Evolutionary conservation across 1,140 invertebrate genomes (phyloP).

Genomic region (Lepidotrigona ventralis): DNA sequence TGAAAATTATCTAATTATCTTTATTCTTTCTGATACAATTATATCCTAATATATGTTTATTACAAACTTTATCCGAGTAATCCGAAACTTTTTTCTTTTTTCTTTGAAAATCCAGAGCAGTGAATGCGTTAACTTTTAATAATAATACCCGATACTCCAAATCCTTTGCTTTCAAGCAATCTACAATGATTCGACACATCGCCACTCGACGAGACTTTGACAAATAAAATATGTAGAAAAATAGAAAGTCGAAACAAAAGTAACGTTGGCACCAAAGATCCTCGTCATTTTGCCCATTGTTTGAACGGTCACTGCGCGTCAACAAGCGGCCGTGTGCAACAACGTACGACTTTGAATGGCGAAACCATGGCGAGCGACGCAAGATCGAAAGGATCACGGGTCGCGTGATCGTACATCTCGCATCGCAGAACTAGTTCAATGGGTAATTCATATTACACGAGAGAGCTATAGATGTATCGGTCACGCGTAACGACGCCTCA

Average conservation of each 20-base stretch:
- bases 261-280: neutral
- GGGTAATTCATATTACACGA: slow-evolving; percentile 39
- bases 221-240: neutral
- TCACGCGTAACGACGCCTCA: slow-evolving; percentile 32
- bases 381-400: neutral
- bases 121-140: too few species aligned
- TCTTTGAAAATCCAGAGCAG: too few species aligned
- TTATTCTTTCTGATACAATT: too few species aligned
- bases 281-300: neutral
- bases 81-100: too few species aligned
- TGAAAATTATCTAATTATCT: too few species aligned
- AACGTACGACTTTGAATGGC: neutral
- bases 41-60: too few species aligned
- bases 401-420: neutral
- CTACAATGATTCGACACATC: neutral
- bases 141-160: neutral
- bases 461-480: slow-evolving; percentile 9
- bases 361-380: slow-evolving; percentile 22
- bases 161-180: neutral
- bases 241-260: neutral
- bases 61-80: too few species aligned
- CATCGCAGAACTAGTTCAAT: neutral
- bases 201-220: neutral
- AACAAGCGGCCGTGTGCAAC: neutral
- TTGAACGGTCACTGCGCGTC: neutral